Conservation (phyloP, 2,888 invertebrate species). For the Hoplodrina blanda region DNA sequence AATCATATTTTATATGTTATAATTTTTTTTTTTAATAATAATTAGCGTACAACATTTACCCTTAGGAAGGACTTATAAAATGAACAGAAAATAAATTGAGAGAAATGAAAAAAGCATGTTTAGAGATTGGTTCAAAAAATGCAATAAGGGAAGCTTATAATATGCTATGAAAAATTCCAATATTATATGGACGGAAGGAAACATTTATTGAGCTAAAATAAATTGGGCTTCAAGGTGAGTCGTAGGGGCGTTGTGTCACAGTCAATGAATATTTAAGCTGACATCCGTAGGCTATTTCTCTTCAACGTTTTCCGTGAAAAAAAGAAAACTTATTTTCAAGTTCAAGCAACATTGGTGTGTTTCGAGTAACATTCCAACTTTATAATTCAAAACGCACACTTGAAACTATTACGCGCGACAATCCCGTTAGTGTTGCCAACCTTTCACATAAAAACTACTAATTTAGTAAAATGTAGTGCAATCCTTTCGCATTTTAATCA, state of each 20-base stretch:
- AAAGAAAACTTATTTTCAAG: no score
- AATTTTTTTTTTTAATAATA: constrained; percentile 46
- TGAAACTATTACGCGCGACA: no score
- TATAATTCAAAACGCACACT: no score
- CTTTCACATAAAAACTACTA: background rate
- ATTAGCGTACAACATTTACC: constrained; percentile 64
- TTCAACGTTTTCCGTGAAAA: background rate
- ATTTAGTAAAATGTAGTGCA: background rate
- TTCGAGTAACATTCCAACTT: no score
- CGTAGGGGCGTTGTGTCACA: constrained; percentile 76
- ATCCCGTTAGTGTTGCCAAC: no score
- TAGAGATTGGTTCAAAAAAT: constrained; percentile 70
- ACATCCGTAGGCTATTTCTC: constrained; percentile 65
- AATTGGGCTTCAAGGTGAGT: constrained; percentile 66
- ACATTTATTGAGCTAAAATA: constrained; percentile 83
- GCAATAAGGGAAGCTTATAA: constrained; percentile 74
- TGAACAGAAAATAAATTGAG: constrained; percentile 36
- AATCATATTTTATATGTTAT: constrained; percentile 67
- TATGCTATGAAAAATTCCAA: constrained; percentile 84
- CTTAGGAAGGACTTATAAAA: constrained; percentile 59
- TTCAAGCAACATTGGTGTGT: no score
- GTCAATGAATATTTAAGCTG: constrained; percentile 72
- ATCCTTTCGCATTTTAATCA: background rate
- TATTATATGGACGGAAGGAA: constrained; percentile 88
- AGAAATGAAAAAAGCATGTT: constrained; percentile 45